A percentile compares a stretch with the other conserved stretches of the same genome.
Conservation (phyloP, 53 echinoderm and acorn worm genomes). For the Paracentrotus lividus region DNA sequence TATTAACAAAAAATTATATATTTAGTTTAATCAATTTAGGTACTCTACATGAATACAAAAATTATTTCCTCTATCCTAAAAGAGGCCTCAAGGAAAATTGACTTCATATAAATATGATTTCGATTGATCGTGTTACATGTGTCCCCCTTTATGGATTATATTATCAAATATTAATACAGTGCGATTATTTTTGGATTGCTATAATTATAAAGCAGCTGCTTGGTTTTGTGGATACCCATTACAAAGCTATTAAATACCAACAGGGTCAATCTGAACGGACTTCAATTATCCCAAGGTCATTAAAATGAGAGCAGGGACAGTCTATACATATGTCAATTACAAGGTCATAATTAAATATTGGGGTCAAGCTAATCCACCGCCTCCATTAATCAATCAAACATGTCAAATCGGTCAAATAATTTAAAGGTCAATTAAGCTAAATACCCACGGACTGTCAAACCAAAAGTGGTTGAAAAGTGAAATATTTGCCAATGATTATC, state of each 20-base stretch:
- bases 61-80: too few species aligned
- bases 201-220: background rate
- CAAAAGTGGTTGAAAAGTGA: too few species aligned
- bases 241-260: too few species aligned
- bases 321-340: background rate
- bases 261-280: background rate
- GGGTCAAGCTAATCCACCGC: background rate
- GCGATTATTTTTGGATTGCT: background rate
- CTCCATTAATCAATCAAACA: slow-evolving; percentile 22
- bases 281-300: background rate
- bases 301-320: background rate
- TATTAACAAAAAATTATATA: too few species aligned
- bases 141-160: too few species aligned
- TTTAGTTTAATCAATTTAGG: too few species aligned
- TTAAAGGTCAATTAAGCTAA: background rate
- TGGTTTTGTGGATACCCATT: background rate
- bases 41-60: too few species aligned
- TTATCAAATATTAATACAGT: too few species aligned
- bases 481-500: background rate
- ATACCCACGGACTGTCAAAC: slow-evolving; percentile 5
- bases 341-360: background rate
- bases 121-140: too few species aligned
- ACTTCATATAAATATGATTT: background rate
- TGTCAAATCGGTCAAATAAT: background rate
- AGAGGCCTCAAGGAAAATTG: too few species aligned